Evolutionary conservation across 2,888 invertebrate species (phyloP).

Genomic region (Altica lythri): DNA sequence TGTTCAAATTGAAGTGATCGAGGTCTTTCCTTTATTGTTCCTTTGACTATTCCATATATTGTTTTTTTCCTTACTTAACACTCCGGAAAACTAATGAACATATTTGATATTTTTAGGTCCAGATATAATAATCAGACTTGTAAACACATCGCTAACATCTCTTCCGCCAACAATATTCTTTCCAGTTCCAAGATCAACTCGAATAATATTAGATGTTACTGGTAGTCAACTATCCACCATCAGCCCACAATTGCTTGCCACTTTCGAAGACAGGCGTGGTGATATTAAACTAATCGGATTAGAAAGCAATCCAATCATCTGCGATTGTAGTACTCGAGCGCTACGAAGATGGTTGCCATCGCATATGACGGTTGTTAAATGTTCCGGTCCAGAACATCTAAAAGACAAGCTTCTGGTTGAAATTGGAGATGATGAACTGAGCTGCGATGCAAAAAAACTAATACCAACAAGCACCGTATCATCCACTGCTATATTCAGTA

Average conservation of each 20-base stretch:
- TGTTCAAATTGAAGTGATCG: too few relatives aligned
- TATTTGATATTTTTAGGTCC: slow-evolving; percentile 53
- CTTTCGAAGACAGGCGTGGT: slow-evolving; percentile 80
- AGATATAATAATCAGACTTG: slow-evolving; percentile 72
- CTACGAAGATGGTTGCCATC: slow-evolving; percentile 78
- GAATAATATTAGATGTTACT: slow-evolving; percentile 75
- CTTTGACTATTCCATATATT: too few relatives aligned
- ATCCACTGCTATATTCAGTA: slow-evolving; percentile 45
- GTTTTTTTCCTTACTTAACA: too few relatives aligned
- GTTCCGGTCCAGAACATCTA: slow-evolving; percentile 73
- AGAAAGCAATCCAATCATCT: slow-evolving; percentile 78
- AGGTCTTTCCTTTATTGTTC: too few relatives aligned
- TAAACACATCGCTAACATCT: slow-evolving; percentile 78
- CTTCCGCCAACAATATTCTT: slow-evolving; percentile 84
- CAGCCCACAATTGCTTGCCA: slow-evolving; percentile 76
- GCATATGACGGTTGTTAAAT: slow-evolving; percentile 64
- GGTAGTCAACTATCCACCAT: slow-evolving; percentile 79
- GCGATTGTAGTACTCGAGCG: slow-evolving; percentile 83
- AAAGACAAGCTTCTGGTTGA: slow-evolving; percentile 71
- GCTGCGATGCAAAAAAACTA: slow-evolving; percentile 71
- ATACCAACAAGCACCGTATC: slow-evolving; percentile 56
- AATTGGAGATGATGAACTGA: slow-evolving; percentile 79
- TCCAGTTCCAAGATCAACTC: slow-evolving; percentile 84
- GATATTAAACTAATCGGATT: slow-evolving; percentile 76
- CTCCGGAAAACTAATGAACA: neutral